Evolutionary conservation across 1,140 invertebrate genomes (phyloP), one percentile per base, ranked within the genome.

Genomic region (Ladona fulva): DNA sequence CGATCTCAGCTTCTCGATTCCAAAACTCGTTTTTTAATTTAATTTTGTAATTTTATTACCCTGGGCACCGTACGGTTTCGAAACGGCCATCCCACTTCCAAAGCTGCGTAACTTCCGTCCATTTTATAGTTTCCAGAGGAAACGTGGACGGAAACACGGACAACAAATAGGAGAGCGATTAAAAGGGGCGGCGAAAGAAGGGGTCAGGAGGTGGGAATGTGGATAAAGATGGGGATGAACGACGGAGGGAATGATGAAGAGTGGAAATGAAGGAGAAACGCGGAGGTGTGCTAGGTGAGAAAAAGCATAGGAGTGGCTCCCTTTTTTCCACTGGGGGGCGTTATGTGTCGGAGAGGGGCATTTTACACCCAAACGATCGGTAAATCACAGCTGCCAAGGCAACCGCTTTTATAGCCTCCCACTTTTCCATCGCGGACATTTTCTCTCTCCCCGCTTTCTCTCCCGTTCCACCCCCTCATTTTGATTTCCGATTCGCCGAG

Each of bases 321-420:
- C 29, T 5, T n/a, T 52, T 19, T 19, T 66, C 52, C 52, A 12
- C 12, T 1, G n/a, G 14, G 52, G 52, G 16, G 52, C 44, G 44
- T 52, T 52, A 52, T 52, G 52, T 12, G 14, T 66, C 14, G 52
- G 52, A 3, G 52, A 66, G 52, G 10, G n/a, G 52, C 52, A 22
- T 66, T 66, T 66, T 66, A 66, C 52, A 66, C 52, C 52, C 52
- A 66, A 66, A 66, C 52, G 52, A 66, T 66, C 52, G 52, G 52
- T 66, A 66, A 66, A 66, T 66, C 52, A 66, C 52, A 19, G 14
- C 52, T 22, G 52, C 52, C 52, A 52, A 11, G 44, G 19, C 44
- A 66, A 66, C 52, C 52, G 52, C 3, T 66, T 66, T 66, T 66
- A 66, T 66, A 66, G 52, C 52, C 52, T 66, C 52, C 52, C 3